These are phyloP conservation scores for Nasonia giraulti DNA, from an alignment of 1,140 invertebrate species.

Conservation along the genomic window DNA sequence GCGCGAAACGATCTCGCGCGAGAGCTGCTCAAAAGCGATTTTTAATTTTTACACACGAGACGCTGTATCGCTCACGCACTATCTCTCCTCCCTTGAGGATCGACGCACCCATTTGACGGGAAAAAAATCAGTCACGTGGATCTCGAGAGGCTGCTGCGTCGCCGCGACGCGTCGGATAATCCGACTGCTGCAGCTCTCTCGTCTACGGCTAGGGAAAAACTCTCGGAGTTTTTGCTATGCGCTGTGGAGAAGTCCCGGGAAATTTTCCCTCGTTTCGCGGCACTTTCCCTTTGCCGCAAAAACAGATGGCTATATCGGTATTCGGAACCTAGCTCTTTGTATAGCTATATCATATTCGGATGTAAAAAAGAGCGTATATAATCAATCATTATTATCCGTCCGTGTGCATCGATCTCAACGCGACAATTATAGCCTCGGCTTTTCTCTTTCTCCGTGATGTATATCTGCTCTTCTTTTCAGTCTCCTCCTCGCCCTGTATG, in stretches of 20 bases:
- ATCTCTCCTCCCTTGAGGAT: conserved; percentile 3
- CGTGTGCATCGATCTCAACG: neutral
- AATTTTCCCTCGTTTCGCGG: too few species aligned
- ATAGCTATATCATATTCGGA: neutral
- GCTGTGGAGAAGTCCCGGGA: too few species aligned
- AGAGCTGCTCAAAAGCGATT: too few species aligned
- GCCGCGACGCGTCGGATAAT: conserved; percentile 2
- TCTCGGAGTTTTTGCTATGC: neutral
- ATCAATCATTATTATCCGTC: conserved; percentile 16
- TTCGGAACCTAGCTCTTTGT: neutral
- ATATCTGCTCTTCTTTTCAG: neutral
- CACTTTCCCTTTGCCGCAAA: too few species aligned
- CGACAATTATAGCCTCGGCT: neutral
- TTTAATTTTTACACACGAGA: neutral
- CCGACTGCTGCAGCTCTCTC: neutral
- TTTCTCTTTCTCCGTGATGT: neutral
- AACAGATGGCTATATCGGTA: neutral
- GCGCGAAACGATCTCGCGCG: too few species aligned
- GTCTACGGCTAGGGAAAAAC: neutral
- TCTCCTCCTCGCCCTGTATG: neutral
- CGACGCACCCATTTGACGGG: neutral
- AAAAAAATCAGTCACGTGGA: conserved; percentile 33
- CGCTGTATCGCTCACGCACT: neutral
- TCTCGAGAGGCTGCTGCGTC: neutral
- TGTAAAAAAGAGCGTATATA: neutral